Evolutionary conservation across 2,888 invertebrate species (phyloP).

Genomic region (Ennomos erosarius): DNA sequence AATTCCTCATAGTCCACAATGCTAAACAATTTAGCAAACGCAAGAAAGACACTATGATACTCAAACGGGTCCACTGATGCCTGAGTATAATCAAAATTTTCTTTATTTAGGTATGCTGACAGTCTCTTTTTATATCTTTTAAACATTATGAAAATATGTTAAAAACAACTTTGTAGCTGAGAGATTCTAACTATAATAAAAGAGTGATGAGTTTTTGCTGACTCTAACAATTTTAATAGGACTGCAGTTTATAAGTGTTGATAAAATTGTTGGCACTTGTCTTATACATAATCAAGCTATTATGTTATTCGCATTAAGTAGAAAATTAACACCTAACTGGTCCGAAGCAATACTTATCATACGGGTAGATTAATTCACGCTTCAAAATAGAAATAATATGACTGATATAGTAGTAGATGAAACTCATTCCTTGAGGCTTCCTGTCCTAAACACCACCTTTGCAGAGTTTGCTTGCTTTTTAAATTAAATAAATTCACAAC

Average conservation of each 20-base stretch:
- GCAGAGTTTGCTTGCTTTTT: too few species aligned
- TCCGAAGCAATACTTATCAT: too few species aligned
- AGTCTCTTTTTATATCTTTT: slow-evolving; percentile 1
- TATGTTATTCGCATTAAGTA: not conserved
- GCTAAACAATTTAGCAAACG: slow-evolving; percentile 8
- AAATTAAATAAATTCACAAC: too few species aligned
- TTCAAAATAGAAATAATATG: too few species aligned
- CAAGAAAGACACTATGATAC: slow-evolving; percentile 4
- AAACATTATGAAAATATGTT: slow-evolving; percentile 5
- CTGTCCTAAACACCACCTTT: too few species aligned
- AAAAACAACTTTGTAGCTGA: not conserved
- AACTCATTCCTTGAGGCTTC: too few species aligned
- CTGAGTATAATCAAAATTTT: slow-evolving; percentile 5
- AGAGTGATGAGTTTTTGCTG: too few species aligned
- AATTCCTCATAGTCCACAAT: slow-evolving; percentile 10
- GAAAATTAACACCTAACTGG: not conserved
- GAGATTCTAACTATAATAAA: too few species aligned
- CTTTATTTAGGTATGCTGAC: slow-evolving; percentile 13
- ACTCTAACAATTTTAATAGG: not conserved
- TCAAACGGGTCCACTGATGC: slow-evolving; percentile 6
- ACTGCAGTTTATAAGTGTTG: not conserved
- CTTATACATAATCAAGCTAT: not conserved
- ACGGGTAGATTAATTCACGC: too few species aligned
- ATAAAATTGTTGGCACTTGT: not conserved
- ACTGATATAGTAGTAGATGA: too few species aligned